Evolutionary conservation across 2,113 vertebrate species (phyloP).

Genomic region (Gobio gobio): DNA sequence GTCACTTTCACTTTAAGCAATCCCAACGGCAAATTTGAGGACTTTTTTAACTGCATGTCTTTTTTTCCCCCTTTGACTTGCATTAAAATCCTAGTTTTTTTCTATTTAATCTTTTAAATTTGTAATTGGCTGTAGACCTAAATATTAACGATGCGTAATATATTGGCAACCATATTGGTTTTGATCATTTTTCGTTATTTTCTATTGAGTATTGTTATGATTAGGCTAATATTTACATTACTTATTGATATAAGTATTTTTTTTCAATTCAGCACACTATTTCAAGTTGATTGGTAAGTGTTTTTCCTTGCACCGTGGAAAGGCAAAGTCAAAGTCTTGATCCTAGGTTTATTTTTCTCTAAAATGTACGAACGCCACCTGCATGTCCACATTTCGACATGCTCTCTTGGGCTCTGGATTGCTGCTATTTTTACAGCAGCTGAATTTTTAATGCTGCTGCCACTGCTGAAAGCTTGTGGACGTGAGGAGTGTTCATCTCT

Average conservation of each 20-base stretch:
- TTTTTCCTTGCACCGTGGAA: background rate
- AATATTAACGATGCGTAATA: background rate
- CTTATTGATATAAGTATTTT: too few species aligned
- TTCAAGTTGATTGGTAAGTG: background rate
- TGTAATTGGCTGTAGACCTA: background rate
- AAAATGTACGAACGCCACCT: conserved; percentile 30
- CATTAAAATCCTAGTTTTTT: background rate
- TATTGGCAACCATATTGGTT: background rate
- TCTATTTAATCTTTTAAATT: background rate
- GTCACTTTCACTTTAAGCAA: background rate
- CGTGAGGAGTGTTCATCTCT: conserved; percentile 9
- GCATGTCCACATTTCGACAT: conserved; percentile 41
- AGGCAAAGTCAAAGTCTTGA: background rate
- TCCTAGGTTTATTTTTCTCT: background rate
- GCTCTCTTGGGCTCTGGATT: conserved; percentile 24
- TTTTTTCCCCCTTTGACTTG: background rate
- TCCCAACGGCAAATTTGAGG: background rate
- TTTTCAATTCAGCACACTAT: background rate
- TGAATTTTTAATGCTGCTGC: conserved; percentile 53
- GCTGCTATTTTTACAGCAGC: conserved; percentile 53
- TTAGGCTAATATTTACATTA: background rate
- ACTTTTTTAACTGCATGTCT: background rate
- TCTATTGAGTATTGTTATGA: background rate
- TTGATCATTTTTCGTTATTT: background rate
- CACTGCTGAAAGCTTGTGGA: conserved; percentile 15